Percentiles rank a stretch among this genome's conserved stretches.
Evolutionary conservation across 2,888 invertebrate species (phyloP).

Genomic region (Anaspis maculata): DNA sequence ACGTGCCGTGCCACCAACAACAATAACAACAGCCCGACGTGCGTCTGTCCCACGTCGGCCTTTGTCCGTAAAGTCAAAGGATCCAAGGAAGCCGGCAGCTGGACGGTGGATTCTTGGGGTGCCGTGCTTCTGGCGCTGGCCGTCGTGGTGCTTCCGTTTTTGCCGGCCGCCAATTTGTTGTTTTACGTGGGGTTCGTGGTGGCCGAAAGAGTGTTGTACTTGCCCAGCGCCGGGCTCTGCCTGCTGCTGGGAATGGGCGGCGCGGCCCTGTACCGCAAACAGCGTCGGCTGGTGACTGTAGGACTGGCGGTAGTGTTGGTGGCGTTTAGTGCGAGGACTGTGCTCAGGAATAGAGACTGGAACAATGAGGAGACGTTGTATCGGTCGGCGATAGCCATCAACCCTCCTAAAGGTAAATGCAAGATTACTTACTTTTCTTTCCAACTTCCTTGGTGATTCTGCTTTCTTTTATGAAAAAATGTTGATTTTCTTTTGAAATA

Average conservation of each 20-base stretch:
- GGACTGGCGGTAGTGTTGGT: slow-evolving; percentile 51
- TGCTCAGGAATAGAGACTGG: slow-evolving; percentile 85
- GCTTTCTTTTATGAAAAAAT: too few relatives aligned
- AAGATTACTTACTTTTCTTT: too few relatives aligned
- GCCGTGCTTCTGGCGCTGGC: slow-evolving; percentile 51
- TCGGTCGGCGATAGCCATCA: slow-evolving; percentile 80
- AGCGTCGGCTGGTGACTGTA: slow-evolving; percentile 42
- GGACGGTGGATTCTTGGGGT: slow-evolving; percentile 17
- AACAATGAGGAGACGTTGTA: slow-evolving; percentile 87
- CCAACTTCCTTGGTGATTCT: too few relatives aligned
- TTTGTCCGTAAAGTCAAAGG: too few relatives aligned
- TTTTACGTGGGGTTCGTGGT: slow-evolving; percentile 98
- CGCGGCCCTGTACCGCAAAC: slow-evolving; percentile 45
- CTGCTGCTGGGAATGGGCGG: slow-evolving; percentile 74
- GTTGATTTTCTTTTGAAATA: too few relatives aligned
- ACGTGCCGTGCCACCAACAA: slow-evolving; percentile 65
- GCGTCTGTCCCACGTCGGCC: slow-evolving; percentile 35
- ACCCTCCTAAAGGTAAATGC: slow-evolving; percentile 97
- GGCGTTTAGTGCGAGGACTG: slow-evolving; percentile 67
- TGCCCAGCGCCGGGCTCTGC: slow-evolving; percentile 94
- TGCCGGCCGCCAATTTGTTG: slow-evolving; percentile 92
- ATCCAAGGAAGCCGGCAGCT: slow-evolving; percentile 4
- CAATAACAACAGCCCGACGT: slow-evolving; percentile 51
- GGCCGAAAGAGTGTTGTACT: slow-evolving; percentile 90
- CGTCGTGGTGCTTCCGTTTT: slow-evolving; percentile 82